Evolutionary conservation across 2,113 vertebrate species (phyloP), one percentile per base, ranked within the genome.

Genomic region (Microcebus tavaratra): DNA sequence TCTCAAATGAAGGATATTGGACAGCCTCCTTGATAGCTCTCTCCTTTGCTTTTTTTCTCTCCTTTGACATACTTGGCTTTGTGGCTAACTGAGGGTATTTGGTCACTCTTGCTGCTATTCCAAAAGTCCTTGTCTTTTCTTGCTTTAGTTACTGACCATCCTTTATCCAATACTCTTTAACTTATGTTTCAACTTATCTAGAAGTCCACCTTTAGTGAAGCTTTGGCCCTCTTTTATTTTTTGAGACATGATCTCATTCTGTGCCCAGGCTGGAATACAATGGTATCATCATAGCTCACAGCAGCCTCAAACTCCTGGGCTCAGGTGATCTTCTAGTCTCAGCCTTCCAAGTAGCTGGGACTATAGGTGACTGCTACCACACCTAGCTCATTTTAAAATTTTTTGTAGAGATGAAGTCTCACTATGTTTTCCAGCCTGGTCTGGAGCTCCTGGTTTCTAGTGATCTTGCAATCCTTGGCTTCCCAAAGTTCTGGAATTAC

Each of bases 31-130:
- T 83, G 65, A 90, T n/a, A 75, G 7, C 45, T 79, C 0, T 96
- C 36, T 72, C 76, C 42, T 93, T 72, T 72, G 72, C 42, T 90
- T 78, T 29, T 78, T 96, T 94, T 94, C 75, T n/a, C 57, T 79
- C 18, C 6, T 88, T 92, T 57, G 31, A 83, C 73, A n/a, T 55
- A 14, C 13, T 93, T 90, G 82, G 42, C 21, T 45, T 61, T 85
- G 39, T 96, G 78, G 25, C 67, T 91, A 42, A 93, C 29, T 70
- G 1, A 12, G 59, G 45, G 11, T 70, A 31, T 91, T 93, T 61
- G 27, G 57, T 91, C 34, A 82, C 27, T 82, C 53, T 95, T 88
- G 36, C 61, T 83, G 53, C 55, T 72, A 53, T 34, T 55, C 39
- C 91, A 53, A 85, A 81, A 27, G 63, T 84, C 21, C 34, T 18